Evolutionary conservation across 2,113 vertebrate genomes (phyloP).

Genomic region (Podocnemis expansa): DNA sequence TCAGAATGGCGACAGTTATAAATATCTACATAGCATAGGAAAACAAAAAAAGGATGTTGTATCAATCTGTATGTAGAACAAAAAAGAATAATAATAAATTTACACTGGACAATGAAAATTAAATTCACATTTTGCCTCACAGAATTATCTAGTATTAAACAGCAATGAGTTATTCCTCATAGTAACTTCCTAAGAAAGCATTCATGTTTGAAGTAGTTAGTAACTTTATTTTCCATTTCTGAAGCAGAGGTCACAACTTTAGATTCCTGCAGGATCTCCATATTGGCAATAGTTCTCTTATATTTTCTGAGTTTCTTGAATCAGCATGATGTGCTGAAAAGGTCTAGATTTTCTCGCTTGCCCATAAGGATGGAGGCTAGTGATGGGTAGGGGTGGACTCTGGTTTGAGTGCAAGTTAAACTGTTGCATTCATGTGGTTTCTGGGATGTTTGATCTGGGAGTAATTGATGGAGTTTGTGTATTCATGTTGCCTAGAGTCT

Average conservation of each 20-base stretch:
- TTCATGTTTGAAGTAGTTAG: neutral
- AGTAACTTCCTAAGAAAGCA: slow-evolving; percentile 4
- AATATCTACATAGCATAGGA: neutral
- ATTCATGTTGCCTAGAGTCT: neutral
- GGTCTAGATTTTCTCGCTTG: neutral
- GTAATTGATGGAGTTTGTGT: neutral
- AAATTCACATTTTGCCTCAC: neutral
- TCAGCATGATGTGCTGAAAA: neutral
- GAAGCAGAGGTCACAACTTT: neutral
- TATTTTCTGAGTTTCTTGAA: neutral
- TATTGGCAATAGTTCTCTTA: neutral
- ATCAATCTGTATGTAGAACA: neutral
- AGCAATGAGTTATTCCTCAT: neutral
- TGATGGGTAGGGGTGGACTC: fast-evolving
- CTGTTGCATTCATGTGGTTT: neutral
- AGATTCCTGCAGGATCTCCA: neutral
- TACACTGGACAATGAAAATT: neutral
- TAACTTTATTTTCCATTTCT: neutral
- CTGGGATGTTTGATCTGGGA: neutral
- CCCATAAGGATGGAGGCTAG: fast-evolving
- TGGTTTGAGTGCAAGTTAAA: neutral
- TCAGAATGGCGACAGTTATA: neutral
- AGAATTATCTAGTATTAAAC: neutral
- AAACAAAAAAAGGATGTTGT: neutral
- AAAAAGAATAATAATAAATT: neutral